These are phyloP conservation scores for Boulengeromyrus knoepffleri DNA, from an alignment of 2,113 vertebrate genomes.

Conservation along the genomic window DNA sequence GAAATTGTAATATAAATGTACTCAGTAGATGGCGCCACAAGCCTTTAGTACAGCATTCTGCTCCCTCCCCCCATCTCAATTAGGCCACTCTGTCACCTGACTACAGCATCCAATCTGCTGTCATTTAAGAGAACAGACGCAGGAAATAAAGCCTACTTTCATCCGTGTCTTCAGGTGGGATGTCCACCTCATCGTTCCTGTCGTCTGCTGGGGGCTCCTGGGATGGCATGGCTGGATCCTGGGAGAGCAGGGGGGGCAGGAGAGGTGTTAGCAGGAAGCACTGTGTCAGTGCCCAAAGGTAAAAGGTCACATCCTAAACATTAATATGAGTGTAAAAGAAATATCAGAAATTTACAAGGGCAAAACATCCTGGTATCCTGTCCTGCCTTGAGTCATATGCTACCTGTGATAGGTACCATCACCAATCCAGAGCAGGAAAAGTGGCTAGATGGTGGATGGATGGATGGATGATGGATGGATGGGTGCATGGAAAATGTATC, in stretches of 20 bases:
- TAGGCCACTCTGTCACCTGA: slow-evolving; percentile 32
- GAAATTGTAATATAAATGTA: neutral
- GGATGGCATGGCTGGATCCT: slow-evolving; percentile 99
- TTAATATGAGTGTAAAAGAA: neutral
- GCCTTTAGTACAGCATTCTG: neutral
- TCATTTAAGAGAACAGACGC: neutral
- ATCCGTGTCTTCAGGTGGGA: slow-evolving; percentile 76
- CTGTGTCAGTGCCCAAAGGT: neutral
- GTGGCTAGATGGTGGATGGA: neutral
- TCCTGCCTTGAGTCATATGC: neutral
- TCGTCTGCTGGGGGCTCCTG: slow-evolving; percentile 84
- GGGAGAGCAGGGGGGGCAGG: slow-evolving; percentile 21
- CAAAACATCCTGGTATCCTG: neutral
- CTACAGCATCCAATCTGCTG: neutral
- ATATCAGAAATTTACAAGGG: neutral
- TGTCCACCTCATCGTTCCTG: slow-evolving; percentile 72
- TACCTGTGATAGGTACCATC: neutral
- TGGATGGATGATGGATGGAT: neutral
- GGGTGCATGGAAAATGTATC: neutral
- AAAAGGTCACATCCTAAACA: neutral
- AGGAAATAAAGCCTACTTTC: slow-evolving; percentile 65
- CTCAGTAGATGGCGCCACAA: slow-evolving; percentile 48
- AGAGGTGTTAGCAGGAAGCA: neutral
- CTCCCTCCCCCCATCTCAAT: slow-evolving; percentile 17
- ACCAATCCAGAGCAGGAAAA: neutral